Conservation (phyloP, 1,140 invertebrate species). For the Ptiloglossa arizonensis region DNA sequence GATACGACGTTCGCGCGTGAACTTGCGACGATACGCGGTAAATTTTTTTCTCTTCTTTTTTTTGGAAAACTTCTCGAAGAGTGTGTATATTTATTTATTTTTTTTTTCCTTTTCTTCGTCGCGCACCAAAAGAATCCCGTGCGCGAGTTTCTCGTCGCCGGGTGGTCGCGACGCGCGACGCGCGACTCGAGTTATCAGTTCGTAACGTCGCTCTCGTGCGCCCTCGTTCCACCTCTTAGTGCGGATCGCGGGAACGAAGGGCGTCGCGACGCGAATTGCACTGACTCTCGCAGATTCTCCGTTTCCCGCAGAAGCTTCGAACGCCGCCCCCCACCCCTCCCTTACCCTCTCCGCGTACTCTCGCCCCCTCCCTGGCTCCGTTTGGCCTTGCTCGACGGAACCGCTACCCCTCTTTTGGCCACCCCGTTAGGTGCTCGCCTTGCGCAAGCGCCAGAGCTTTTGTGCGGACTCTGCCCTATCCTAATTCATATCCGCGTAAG, state of each 20-base stretch:
- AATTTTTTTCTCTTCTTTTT: too few species aligned
- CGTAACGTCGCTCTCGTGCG: slow-evolving; percentile 16
- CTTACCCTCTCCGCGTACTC: too few species aligned
- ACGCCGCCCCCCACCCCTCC: slow-evolving; percentile 58
- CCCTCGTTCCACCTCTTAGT: slow-evolving; percentile 47
- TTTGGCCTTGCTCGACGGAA: slow-evolving; percentile 51
- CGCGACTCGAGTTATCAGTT: neutral
- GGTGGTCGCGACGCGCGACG: slow-evolving; percentile 11
- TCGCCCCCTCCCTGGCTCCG: slow-evolving; percentile 56
- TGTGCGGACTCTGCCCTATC: slow-evolving; percentile 65
- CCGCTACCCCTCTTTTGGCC: slow-evolving; percentile 61
- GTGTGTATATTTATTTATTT: too few species aligned
- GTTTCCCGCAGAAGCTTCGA: slow-evolving; percentile 72
- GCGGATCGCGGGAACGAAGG: slow-evolving; percentile 58
- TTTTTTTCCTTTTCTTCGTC: neutral
- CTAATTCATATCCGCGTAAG: slow-evolving; percentile 70
- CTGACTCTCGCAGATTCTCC: slow-evolving; percentile 74
- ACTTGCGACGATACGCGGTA: neutral
- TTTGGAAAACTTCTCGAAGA: too few species aligned
- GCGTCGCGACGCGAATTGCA: slow-evolving; percentile 75
- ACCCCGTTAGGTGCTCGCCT: slow-evolving; percentile 60
- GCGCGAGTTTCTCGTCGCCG: neutral
- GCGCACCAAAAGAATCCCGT: slow-evolving; percentile 18
- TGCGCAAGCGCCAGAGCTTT: slow-evolving; percentile 72
- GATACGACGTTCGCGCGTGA: neutral